Evolutionary conservation across 2,888 invertebrate genomes (phyloP), one percentile per base, ranked within the genome.

Genomic region (Andrena praecox): DNA sequence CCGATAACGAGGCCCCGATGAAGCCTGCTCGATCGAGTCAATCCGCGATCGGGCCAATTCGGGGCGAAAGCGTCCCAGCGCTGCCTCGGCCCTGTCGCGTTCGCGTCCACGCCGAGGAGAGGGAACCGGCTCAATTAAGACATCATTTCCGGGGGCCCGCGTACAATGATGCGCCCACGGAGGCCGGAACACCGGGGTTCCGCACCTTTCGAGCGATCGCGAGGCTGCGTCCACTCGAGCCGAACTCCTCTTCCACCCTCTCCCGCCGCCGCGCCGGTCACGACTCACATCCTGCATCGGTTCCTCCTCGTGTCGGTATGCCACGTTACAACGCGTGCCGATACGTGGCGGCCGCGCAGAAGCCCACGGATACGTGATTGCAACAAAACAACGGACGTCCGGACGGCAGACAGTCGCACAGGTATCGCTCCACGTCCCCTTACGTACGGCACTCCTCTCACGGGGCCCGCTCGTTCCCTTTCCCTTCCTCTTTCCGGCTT

Each of bases 331-430:
- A 79, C 56, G 79, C 84, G 81, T 77, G 85, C 87, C 88, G 85
- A 87, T 85, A 87, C 66, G 71, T 16, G 10, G 56, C 52, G 67
- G 72, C 82, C 86, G 86, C 86, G 88, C 85, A 86, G 42, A 16
- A 87, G 85, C 72, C 80, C 75, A 84, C 86, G 87, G 89, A 92
- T 92, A 92, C 94, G 94, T 94, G 94, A 94, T 94, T 93, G 89
- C 91, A 93, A 94, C 94, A 94, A 94, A 93, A 93, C 93, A 94
- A 90, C 94, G 94, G 94, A 94, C 92, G 92, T 94, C 94, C 94
- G 94, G 93, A 94, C 91, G 86, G 86, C 91, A 86, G 89, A 90
- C 92, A 93, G 93, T 94, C 94, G 92, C 93, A 93, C 94, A 94
- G 94, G 94, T 94, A 94, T 94, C 93, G 91, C 90, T 92, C 93